Base-by-base conservation (phyloP, 1,140 invertebrate genomes). In the Drosophila repleta region DNA sequence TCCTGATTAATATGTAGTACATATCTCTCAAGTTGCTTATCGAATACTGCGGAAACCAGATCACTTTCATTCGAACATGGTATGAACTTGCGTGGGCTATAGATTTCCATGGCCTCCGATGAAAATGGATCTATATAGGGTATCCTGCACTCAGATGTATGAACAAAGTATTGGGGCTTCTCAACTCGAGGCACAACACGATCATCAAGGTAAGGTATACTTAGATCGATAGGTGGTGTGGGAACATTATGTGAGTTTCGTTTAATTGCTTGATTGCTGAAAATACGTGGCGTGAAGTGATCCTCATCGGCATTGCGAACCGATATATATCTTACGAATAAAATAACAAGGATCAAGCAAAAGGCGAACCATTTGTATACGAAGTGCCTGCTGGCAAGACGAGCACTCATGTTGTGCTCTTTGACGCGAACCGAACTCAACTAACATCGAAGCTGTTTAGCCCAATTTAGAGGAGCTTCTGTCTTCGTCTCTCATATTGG, bases 31-130 rank as follows among this genome's bases (percentile, higher is more conserved):
- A 29, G 26, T 4, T 57, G 15, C 1, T n/a, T 11, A 29, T 83
- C 67, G 17, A 51, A 82, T 5, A 39, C 29, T 0, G 63, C 39
- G 4, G 63, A 58, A 3, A 78, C 56, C 0, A 83, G 41, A 15
- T 82, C 75, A 52, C 61, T 71, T 55, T 82, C 45, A 48, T 83
- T 83, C 0, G 66, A 71, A 46, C 79, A 83, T n/a, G 79, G 45
- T 37, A 68, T 43, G 32, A 75, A 83, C 0, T 13, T 4, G 8
- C 39, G 56, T 0, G 79, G 79, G 10, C 58, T 57, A n/a, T 78
- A 82, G 1, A 78, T 48, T 24, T 71, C 24, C 43, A 69, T 15
- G 0, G 43, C 58, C 10, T 72, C 79, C 4, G 10, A 6, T 10
- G 51, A 51, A 4, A 78, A 75, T 6, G 79, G 79, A 43, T 83